Evolutionary conservation across 2,113 vertebrate genomes (phyloP).

Genomic region (Talpa occidentalis): DNA sequence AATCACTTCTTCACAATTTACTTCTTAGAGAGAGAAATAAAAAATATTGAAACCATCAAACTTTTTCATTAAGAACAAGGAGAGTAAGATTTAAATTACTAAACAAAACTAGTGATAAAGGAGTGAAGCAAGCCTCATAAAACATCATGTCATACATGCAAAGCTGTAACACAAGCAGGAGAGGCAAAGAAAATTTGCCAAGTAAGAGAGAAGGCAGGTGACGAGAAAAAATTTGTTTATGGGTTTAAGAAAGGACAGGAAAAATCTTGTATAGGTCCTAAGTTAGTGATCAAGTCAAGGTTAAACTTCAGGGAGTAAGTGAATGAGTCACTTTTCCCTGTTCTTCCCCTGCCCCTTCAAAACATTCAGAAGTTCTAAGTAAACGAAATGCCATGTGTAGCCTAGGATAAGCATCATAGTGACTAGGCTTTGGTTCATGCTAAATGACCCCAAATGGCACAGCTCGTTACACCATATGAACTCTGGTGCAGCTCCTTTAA

Average conservation of each 20-base stretch:
- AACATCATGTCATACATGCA: conserved; percentile 40
- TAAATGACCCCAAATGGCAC: rapidly evolving
- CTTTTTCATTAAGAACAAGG: conserved; percentile 69
- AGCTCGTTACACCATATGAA: not conserved
- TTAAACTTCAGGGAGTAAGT: not conserved
- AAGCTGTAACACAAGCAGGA: not conserved
- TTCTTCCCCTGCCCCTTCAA: not conserved
- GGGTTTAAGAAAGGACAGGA: not conserved
- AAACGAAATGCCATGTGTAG: not conserved
- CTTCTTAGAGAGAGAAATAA: conserved; percentile 26
- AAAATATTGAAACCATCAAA: conserved; percentile 57
- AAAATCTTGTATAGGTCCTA: not conserved
- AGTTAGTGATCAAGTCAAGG: not conserved
- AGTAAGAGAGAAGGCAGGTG: not conserved
- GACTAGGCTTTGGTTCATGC: not conserved
- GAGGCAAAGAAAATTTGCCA: not conserved
- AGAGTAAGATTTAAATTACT: conserved; percentile 65
- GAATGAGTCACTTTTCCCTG: not conserved
- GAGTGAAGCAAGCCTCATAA: conserved; percentile 30
- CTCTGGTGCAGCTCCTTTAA: not conserved
- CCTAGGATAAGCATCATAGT: rapidly evolving
- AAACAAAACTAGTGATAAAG: conserved; percentile 53
- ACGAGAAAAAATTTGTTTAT: not conserved
- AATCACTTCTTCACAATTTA: conserved; percentile 44
- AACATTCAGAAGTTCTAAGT: not conserved